phyloP scores from a whole-genome alignment of 2,797 vertebrate genomes.

The Hephaestus fuliginosus region DNA sequence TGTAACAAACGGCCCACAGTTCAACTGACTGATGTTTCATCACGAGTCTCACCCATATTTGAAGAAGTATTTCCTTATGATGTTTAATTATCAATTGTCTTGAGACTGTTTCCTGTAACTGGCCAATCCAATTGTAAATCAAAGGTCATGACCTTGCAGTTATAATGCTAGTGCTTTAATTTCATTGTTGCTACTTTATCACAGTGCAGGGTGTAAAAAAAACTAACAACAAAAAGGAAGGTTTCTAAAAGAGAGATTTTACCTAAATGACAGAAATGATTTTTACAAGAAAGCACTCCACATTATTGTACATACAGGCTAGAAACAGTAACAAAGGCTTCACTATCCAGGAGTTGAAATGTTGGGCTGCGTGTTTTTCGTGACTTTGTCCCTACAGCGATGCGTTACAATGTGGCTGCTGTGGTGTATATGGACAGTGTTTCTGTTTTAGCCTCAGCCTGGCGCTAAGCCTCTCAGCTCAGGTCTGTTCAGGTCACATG shows the following conservation, averaged over 20 bases:
- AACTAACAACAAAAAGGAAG: background rate
- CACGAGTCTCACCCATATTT: conserved; percentile 8
- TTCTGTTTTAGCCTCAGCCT: conserved; percentile 71
- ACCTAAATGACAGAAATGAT: background rate
- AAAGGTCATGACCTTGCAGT: conserved; percentile 62
- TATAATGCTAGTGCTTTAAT: background rate
- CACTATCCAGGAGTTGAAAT: background rate
- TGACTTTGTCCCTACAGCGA: conserved; percentile 35
- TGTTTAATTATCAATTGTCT: conserved; percentile 1
- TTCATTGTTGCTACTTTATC: conserved; percentile 9
- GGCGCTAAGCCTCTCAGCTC: conserved; percentile 79
- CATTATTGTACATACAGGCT: background rate
- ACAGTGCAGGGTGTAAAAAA: background rate
- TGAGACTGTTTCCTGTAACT: conserved; percentile 4
- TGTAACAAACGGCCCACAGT: background rate
- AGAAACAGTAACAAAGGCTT: background rate
- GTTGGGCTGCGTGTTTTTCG: conserved; percentile 4
- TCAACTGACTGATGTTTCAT: background rate
- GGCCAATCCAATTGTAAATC: conserved; percentile 28
- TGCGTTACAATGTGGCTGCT: conserved; percentile 62
- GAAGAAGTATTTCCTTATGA: background rate
- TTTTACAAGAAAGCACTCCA: background rate
- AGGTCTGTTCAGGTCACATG: conserved; percentile 81
- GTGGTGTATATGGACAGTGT: conserved; percentile 41
- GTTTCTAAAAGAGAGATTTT: background rate